These are phyloP conservation scores for Lacerta bilineata DNA, from an alignment of 2,797 vertebrate species.

Conservation along the genomic window DNA sequence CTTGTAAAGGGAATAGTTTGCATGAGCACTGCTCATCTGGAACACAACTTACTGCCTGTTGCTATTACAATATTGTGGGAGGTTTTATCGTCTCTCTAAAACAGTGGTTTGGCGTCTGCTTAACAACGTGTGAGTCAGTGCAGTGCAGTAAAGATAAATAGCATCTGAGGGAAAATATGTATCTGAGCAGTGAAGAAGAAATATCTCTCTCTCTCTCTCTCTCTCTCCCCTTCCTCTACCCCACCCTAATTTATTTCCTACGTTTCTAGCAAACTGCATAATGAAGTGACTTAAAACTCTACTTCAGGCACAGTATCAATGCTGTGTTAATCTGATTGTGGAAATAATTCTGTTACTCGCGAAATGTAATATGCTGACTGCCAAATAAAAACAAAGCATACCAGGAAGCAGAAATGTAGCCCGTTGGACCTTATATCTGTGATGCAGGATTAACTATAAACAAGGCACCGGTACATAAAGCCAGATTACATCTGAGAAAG, in stretches of 20 bases:
- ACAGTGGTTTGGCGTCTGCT: slow-evolving; percentile 10
- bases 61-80: slow-evolving; percentile 29
- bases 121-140: slow-evolving; percentile 22
- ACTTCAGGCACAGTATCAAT: slow-evolving; percentile 73
- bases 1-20: slow-evolving; percentile 29
- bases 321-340: slow-evolving; percentile 75
- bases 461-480: slow-evolving; percentile 10
- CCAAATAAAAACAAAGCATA: slow-evolving; percentile 66
- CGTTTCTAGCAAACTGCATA: slow-evolving; percentile 74
- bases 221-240: slow-evolving; percentile 39
- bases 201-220: slow-evolving; percentile 59
- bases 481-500: slow-evolving; percentile 36
- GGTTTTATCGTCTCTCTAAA: slow-evolving; percentile 12
- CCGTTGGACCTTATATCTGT: slow-evolving; percentile 53
- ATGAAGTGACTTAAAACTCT: slow-evolving; percentile 71
- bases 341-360: slow-evolving; percentile 73
- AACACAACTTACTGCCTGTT: slow-evolving; percentile 23
- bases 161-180: too few species aligned
- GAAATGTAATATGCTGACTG: slow-evolving; percentile 67
- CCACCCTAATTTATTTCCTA: slow-evolving; percentile 68
- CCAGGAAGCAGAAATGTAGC: slow-evolving; percentile 42
- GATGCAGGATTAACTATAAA: slow-evolving; percentile 59
- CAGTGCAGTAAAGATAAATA: background rate
- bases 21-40: background rate
- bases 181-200: slow-evolving; percentile 62